Base-by-base conservation (phyloP, 2,797 vertebrate genomes). In the Sebastes diploproa region DNA sequence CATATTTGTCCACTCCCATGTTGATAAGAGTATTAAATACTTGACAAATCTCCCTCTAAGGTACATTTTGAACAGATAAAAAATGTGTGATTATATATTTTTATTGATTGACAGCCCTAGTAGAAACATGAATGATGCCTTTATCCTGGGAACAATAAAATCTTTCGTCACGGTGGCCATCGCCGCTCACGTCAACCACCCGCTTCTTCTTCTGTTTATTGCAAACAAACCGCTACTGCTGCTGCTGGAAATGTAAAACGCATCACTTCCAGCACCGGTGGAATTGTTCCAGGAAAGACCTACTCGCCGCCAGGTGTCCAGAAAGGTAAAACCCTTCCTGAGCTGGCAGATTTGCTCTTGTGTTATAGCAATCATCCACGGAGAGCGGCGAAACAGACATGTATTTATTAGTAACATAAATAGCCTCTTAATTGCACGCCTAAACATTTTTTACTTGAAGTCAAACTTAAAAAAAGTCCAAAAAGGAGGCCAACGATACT, bases 161-260 rank as follows among this genome's bases (percentile, higher is more conserved):
- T 72, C 30, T 64, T 58, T 4, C 13, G 22, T 18, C 70, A 2
- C 2, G 36, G 55, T 11, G 29, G 60, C 56, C 42, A 2, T 9
- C 1, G 2, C 18, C 4, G 27, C 22, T 66, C 14, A 14, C 22
- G 30, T 60, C 32, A 63, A 18, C 64, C n/a, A 6, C 58, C 56
- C 8, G 4, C 29, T 13, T 74, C 8, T 50, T 61, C 36, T 72
- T 56, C 16, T 86, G 77, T 86, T 91, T 82, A 81, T 77, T 72
- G 61, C 38, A 84, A 83, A 84, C 64, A 79, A 66, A 60, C 10
- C 18, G 2, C 30, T 22, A 54, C 13, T 65, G 36, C 36, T 38
- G 34, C 68, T 77, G 55, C 50, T 29, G 55, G 56, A 69, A 69
- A 52, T 16, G 20, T 75, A 55, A 79, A 76, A 77, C 5, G 20